Evolutionary conservation across 2,797 vertebrate genomes (phyloP).

Genomic region (Phataginus tricuspis): DNA sequence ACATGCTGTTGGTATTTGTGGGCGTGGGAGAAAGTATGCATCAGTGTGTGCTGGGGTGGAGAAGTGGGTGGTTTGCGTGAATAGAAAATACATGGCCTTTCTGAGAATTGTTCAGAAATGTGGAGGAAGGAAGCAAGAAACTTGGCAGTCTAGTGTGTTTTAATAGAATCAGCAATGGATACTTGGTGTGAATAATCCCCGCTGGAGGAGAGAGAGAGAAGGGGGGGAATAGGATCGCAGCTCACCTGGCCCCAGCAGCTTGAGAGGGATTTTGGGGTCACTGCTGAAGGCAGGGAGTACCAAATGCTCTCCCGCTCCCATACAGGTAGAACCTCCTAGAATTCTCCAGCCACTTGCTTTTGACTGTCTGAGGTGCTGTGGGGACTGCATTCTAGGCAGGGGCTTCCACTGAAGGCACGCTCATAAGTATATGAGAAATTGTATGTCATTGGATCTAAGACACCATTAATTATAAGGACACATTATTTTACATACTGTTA

Average conservation of each 20-base stretch:
- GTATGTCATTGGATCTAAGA: not conserved
- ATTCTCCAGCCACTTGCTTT: not conserved
- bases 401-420: not conserved
- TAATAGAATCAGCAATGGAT: not conserved
- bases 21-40: slow-evolving; percentile 56
- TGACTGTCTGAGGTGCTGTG: not conserved
- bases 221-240: accelerated
- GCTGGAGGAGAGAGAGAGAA: not conserved
- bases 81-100: slow-evolving; percentile 69
- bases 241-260: not conserved
- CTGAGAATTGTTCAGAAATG: slow-evolving; percentile 50
- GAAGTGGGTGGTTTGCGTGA: slow-evolving; percentile 63
- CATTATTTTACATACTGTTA: not conserved
- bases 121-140: slow-evolving; percentile 30
- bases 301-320: not conserved
- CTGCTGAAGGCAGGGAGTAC: not conserved
- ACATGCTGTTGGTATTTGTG: not conserved
- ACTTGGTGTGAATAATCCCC: not conserved
- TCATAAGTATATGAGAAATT: not conserved
- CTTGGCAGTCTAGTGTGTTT: slow-evolving; percentile 24
- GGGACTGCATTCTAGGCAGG: not conserved
- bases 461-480: not conserved
- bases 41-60: not conserved
- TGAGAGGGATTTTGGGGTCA: not conserved
- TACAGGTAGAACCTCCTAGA: not conserved